Evolutionary conservation across 2,888 invertebrate species (phyloP).

Genomic region (Abrostola triplasia): DNA sequence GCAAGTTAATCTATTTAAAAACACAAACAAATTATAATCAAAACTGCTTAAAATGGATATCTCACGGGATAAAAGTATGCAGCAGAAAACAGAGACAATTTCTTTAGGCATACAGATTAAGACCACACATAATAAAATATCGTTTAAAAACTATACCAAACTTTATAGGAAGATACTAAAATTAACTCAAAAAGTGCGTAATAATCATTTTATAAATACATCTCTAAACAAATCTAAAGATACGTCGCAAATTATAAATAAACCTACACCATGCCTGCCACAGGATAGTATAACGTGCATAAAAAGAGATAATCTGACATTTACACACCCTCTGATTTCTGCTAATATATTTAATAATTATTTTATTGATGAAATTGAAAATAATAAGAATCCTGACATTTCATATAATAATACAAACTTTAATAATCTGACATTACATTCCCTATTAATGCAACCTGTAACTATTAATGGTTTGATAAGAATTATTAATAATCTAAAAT

Average conservation of each 20-base stretch:
- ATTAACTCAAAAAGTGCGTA: not conserved
- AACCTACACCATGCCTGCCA: not conserved
- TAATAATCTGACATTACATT: not conserved
- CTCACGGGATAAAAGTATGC: not conserved
- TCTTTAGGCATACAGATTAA: too few relatives aligned
- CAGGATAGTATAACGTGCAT: not conserved
- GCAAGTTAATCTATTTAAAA: too few relatives aligned
- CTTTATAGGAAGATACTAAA: not conserved
- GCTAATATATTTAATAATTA: too few relatives aligned
- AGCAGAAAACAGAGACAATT: too few relatives aligned
- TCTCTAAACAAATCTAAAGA: not conserved
- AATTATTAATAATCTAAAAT: not conserved
- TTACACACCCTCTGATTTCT: not conserved
- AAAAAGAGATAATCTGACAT: not conserved
- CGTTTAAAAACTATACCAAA: not conserved
- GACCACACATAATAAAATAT: not conserved
- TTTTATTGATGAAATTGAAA: not conserved
- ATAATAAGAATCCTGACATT: too few relatives aligned
- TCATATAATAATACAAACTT: not conserved
- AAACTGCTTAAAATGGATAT: not conserved
- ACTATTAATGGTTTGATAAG: not conserved
- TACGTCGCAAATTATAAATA: not conserved
- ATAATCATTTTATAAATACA: not conserved
- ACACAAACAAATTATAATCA: too few relatives aligned
- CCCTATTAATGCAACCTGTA: not conserved